Evolutionary conservation across 2,113 vertebrate genomes (phyloP).

Genomic region (Pionites leucogaster): DNA sequence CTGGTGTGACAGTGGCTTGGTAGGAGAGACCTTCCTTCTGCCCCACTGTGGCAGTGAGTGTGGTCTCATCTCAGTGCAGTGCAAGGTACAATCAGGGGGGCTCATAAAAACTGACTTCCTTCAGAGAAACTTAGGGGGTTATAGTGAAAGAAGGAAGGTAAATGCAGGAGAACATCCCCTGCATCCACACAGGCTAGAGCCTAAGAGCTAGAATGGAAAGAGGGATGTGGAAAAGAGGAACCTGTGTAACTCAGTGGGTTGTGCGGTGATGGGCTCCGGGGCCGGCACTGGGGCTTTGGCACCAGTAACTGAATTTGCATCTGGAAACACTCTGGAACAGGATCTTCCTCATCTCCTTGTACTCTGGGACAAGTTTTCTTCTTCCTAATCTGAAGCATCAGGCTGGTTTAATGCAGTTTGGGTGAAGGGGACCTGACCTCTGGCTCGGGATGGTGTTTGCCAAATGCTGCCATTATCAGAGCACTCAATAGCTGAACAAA

Average conservation of each 20-base stretch:
- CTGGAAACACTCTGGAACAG: not conserved
- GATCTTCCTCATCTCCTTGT: not conserved
- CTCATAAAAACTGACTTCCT: too few relatives aligned
- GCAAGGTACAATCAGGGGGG: too few relatives aligned
- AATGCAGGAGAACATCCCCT: not conserved
- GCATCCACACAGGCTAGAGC: not conserved
- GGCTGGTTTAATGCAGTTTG: not conserved
- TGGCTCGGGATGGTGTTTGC: not conserved
- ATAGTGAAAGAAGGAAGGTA: not conserved
- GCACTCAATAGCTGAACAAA: not conserved
- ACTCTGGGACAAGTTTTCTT: not conserved
- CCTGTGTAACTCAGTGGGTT: not conserved
- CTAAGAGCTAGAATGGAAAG: not conserved
- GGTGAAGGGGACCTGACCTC: not conserved
- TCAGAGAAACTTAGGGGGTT: not conserved
- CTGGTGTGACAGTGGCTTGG: not conserved
- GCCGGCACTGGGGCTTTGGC: not conserved
- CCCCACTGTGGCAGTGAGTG: fast-evolving
- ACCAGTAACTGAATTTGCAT: not conserved
- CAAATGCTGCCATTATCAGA: not conserved
- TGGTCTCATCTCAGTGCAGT: not conserved
- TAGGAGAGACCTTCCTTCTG: not conserved
- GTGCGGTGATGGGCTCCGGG: not conserved
- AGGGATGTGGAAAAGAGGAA: not conserved
- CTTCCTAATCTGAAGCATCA: not conserved